Conservation (phyloP, 2,113 vertebrate species). For the Bos javanicus region DNA sequence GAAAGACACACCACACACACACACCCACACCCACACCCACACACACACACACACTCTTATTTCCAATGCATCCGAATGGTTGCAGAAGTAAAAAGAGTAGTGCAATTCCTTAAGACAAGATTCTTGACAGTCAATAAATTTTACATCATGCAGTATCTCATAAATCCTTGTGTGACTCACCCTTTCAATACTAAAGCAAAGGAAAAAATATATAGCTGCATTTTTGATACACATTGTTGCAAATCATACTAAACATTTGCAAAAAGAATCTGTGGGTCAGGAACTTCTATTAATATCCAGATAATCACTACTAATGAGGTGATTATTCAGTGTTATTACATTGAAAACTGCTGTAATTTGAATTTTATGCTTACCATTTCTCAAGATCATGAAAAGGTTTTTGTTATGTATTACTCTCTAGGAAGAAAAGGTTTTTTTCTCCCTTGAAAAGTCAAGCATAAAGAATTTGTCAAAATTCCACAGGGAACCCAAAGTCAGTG, state of each 20-base stretch:
- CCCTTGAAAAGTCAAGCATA: background rate
- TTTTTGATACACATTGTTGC: slow-evolving; percentile 41
- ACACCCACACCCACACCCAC: too few relatives aligned
- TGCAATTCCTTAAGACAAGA: background rate
- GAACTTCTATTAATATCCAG: slow-evolving; percentile 73
- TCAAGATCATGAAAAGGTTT: slow-evolving; percentile 49
- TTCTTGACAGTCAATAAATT: background rate
- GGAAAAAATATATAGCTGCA: slow-evolving; percentile 41
- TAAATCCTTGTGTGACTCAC: slow-evolving; percentile 37
- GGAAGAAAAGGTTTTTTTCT: background rate
- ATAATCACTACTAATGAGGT: slow-evolving; percentile 73
- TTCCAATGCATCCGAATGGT: background rate
- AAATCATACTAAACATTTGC: slow-evolving; percentile 31
- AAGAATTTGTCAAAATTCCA: background rate
- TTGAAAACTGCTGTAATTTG: slow-evolving; percentile 66
- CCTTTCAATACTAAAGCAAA: slow-evolving; percentile 47
- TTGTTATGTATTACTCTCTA: background rate
- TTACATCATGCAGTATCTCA: background rate
- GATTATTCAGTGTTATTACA: slow-evolving; percentile 71
- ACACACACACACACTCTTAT: background rate
- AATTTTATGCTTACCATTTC: slow-evolving; percentile 70
- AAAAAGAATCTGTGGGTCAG: slow-evolving; percentile 43
- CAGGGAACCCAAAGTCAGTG: background rate
- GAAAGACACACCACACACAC: background rate
- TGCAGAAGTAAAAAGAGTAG: background rate